Evolutionary conservation across 2,888 invertebrate genomes (phyloP).

Genomic region (Microplitis manilae): DNA sequence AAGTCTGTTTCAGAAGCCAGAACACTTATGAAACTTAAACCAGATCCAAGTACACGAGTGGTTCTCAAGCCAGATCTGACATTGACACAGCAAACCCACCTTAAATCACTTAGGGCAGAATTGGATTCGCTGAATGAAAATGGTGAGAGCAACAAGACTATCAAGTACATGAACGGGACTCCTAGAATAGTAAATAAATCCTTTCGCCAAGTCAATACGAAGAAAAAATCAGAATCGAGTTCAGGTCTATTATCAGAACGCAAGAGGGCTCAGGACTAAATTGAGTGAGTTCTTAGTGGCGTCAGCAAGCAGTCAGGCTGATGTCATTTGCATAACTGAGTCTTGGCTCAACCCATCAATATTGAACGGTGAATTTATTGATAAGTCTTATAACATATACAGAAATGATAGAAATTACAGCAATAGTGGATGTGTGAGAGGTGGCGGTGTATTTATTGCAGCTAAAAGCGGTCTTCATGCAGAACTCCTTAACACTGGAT

Average conservation of each 20-base stretch:
- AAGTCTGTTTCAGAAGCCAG: too few relatives aligned
- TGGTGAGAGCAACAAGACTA: not conserved
- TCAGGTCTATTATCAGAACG: not conserved
- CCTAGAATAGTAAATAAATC: not conserved
- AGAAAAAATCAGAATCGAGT: too few relatives aligned
- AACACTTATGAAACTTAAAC: not conserved
- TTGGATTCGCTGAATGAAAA: too few relatives aligned
- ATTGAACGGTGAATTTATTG: not conserved
- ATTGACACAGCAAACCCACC: not conserved
- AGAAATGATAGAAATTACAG: slow-evolving; percentile 11
- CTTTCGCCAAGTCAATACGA: not conserved
- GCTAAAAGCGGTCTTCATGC: not conserved
- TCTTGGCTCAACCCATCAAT: slow-evolving; percentile 1
- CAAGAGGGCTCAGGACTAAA: slow-evolving; percentile 1
- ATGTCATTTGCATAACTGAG: slow-evolving; percentile 1
- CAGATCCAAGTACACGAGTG: not conserved
- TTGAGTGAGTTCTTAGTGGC: not conserved
- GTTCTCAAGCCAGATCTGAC: slow-evolving; percentile 4
- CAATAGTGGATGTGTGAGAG: not conserved
- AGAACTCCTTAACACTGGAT: not conserved
- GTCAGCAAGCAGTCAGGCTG: not conserved
- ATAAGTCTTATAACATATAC: not conserved
- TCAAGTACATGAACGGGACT: not conserved
- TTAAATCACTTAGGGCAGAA: not conserved
- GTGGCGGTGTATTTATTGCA: not conserved